Base-by-base conservation (phyloP, 2,113 vertebrate species). In the Percopsis transmontana region DNA sequence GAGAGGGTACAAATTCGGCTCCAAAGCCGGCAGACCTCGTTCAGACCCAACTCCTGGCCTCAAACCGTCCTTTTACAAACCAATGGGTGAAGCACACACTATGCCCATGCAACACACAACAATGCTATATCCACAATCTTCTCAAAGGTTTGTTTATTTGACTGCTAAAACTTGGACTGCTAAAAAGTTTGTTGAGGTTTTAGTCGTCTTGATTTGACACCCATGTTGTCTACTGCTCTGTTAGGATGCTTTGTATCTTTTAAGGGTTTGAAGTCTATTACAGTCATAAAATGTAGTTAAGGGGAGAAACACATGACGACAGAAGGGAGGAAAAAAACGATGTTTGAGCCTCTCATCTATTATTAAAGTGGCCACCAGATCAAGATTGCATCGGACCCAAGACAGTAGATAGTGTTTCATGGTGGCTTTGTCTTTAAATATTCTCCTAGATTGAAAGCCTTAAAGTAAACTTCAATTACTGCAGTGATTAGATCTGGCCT, bases 381-480 rank as follows among this genome's bases (percentile, higher is more conserved):
- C 76, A 70, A 80, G 82, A 85, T 88, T 77, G 47, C 76, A 79
- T 85, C 75, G 47, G 81, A 78, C 72, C 77, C 70, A 83, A 79
- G 83, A 85, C 79, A 77, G 88, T 88, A 90, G 88, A 91, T 92
- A 82, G 75, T 85, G 89, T 93, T 93, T 91, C 92, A 91, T 77
- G 77, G 74, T 80, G 88, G 67, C 72, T 87, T 78, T 89, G 89
- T 86, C 88, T 91, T 89, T 90, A 91, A 91, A 92, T 92, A 91
- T 92, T 92, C 90, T 60, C 88, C 75, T 52, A 84, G 90, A 91
- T 90, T 90, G 90, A 93, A 90, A 89, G 91, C 88, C 89, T 90
- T 84, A 91, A 91, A 92, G 89, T 90, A 90, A 90, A 91, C 88
- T 92, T 91, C 91, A 91, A 90, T 91, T 92, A 91, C 87, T 80